Base-by-base conservation (phyloP, 2,113 vertebrate species). In the Myotis davidii region DNA sequence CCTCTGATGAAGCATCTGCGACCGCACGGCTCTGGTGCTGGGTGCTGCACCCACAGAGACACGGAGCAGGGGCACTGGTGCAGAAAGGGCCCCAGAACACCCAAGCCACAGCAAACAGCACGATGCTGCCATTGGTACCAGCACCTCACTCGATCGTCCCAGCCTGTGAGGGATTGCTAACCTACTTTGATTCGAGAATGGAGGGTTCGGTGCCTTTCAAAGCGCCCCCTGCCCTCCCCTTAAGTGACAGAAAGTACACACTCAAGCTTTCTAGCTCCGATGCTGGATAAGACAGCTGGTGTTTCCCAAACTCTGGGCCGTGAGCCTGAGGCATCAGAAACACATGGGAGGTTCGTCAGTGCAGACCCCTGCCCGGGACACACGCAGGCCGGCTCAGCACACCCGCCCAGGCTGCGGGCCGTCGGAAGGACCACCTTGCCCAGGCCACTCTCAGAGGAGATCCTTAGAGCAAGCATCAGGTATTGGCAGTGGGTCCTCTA, bases 1-100 rank as follows among this genome's bases (percentile, higher is more conserved):
- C 78, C 96, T 93, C 37, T 96, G 97, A 96, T 96, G 94, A 95
- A 90, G 97, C 91, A 90, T 93, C 96, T 69, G 97, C 67, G 95
- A 79, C 95, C 32, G 29, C 18, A 69, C 39, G 34, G 45, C 23
- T 11, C 29, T 23, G 56, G 56, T 23, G 56, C 56, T 1, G 25
- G 73, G 83, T 25, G 21, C 82, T 29, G 23, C 17, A 16, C 74
- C 78, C 29, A 0, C 0, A 45, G 64, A 82, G 45, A 52, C n/a
- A 29, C 1, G 20, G 67, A 42, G 52, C 52, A 85, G 89, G 65
- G 45, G 11, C 17, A 1, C 65, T 9, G 27, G 50, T 8, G 84
- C 3, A 21, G 85, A 83, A 67, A 83, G 3, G 2, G 6, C 37
- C 18, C 81, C 50, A 14, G 54, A 72, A 65, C 72, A 4, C 39